Conservation (phyloP, 2,113 vertebrate genomes). For the Columba livia region DNA sequence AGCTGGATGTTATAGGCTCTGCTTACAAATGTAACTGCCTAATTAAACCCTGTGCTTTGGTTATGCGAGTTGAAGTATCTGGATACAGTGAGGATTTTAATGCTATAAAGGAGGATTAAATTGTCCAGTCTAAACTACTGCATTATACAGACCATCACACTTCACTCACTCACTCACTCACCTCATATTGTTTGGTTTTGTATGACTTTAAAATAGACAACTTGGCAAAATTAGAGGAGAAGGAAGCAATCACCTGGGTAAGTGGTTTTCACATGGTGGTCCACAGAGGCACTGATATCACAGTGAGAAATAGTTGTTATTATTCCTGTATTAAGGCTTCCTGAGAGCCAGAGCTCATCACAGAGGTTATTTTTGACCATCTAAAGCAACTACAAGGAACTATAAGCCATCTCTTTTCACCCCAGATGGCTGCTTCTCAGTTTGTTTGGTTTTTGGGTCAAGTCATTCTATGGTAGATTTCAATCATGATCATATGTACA, state of each 20-base stretch:
- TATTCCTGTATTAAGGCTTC: background rate
- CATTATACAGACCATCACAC: background rate
- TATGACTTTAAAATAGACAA: background rate
- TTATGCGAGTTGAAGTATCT: conserved; percentile 41
- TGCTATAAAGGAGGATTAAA: background rate
- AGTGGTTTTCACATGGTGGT: background rate
- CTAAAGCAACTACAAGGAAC: background rate
- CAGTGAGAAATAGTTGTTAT: background rate
- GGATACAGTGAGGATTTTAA: background rate
- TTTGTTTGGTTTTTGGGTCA: conserved; percentile 38
- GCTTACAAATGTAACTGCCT: conserved; percentile 28
- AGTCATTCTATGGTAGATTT: background rate
- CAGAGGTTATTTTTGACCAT: background rate
- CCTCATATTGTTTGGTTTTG: background rate
- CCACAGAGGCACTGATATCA: background rate
- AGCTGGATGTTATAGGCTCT: background rate
- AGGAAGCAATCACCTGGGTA: background rate
- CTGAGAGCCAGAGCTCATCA: background rate
- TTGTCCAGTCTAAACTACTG: background rate
- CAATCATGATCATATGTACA: background rate
- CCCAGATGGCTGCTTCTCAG: conserved; percentile 40
- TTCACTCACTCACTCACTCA: background rate
- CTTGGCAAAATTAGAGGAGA: background rate
- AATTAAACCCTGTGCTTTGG: conserved; percentile 22
- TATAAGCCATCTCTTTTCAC: conserved; percentile 10